Percentiles rank a stretch among this genome's conserved stretches.
Evolutionary conservation across 2,888 invertebrate genomes (phyloP).

Genomic region (Clitarchus hookeri): DNA sequence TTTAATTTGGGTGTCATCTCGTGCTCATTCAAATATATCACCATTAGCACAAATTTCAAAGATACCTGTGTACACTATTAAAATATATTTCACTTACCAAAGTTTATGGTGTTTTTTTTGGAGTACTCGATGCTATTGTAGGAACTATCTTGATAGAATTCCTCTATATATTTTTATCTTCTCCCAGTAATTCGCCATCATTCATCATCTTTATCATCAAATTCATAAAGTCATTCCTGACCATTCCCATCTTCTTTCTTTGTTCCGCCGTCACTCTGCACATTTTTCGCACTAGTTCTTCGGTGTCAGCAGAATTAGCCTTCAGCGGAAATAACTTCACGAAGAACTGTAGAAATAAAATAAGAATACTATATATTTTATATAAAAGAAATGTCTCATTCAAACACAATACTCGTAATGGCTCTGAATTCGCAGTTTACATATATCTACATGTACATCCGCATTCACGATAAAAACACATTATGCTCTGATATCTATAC

Average conservation of each 20-base stretch:
- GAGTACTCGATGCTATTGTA: not conserved
- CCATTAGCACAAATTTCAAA: too few relatives aligned
- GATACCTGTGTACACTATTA: too few relatives aligned
- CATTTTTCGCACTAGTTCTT: slow-evolving; percentile 45
- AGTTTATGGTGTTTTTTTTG: not conserved
- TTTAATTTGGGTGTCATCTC: too few relatives aligned
- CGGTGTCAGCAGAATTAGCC: not conserved
- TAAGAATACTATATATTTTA: not conserved
- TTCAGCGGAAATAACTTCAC: not conserved
- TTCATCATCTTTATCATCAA: slow-evolving; percentile 20
- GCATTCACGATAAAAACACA: slow-evolving; percentile 67
- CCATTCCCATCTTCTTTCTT: slow-evolving; percentile 43
- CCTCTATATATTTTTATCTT: not conserved
- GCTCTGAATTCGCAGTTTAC: slow-evolving; percentile 60
- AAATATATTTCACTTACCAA: not conserved
- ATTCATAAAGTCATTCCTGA: slow-evolving; percentile 42
- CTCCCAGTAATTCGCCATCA: not conserved
- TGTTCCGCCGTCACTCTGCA: slow-evolving; percentile 46
- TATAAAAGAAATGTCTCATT: not conserved
- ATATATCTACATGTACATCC: slow-evolving; percentile 61
- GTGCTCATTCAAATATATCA: too few relatives aligned
- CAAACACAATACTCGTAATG: slow-evolving; percentile 48
- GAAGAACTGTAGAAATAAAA: not conserved
- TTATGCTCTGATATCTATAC: slow-evolving; percentile 65
- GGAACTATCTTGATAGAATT: not conserved